phyloP scores from a whole-genome alignment of 2,888 invertebrate species.

The Caenorhabditis afra region DNA sequence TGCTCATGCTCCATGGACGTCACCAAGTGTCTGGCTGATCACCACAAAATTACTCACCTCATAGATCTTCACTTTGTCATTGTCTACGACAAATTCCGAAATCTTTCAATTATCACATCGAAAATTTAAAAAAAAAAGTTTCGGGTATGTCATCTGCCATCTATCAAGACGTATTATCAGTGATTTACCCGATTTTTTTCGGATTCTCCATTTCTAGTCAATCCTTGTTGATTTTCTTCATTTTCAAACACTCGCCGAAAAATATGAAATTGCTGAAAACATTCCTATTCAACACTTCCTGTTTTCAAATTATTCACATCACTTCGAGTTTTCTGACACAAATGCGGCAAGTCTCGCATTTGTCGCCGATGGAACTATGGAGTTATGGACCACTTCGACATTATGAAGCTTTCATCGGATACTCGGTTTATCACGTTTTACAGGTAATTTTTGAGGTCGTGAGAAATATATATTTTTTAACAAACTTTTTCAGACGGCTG shows the following conservation, averaged over 20 bases:
- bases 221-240: slow-evolving; percentile 16
- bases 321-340: slow-evolving; percentile 14
- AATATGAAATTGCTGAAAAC: slow-evolving; percentile 23
- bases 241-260: slow-evolving; percentile 32
- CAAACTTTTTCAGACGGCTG: slow-evolving; percentile 16
- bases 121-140: too few relatives aligned
- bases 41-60: too few relatives aligned
- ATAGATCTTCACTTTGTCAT: too few relatives aligned
- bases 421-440: slow-evolving; percentile 22
- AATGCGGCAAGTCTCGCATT: slow-evolving; percentile 11
- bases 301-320: slow-evolving; percentile 30
- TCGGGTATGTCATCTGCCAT: background rate
- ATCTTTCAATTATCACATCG: background rate
- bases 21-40: too few relatives aligned
- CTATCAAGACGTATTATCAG: background rate
- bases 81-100: background rate
- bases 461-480: too few relatives aligned
- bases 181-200: slow-evolving; percentile 29
- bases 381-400: slow-evolving; percentile 19
- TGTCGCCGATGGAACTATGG: slow-evolving; percentile 27
- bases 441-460: slow-evolving; percentile 17
- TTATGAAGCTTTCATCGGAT: slow-evolving; percentile 26
- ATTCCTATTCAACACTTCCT: slow-evolving; percentile 8
- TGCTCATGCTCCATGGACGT: too few relatives aligned
- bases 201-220: slow-evolving; percentile 2